Percentiles rank a stretch among this genome's conserved stretches.
These are phyloP conservation scores for Monopterus albus DNA, from an alignment of 2,113 vertebrate species.

Conservation along the genomic window DNA sequence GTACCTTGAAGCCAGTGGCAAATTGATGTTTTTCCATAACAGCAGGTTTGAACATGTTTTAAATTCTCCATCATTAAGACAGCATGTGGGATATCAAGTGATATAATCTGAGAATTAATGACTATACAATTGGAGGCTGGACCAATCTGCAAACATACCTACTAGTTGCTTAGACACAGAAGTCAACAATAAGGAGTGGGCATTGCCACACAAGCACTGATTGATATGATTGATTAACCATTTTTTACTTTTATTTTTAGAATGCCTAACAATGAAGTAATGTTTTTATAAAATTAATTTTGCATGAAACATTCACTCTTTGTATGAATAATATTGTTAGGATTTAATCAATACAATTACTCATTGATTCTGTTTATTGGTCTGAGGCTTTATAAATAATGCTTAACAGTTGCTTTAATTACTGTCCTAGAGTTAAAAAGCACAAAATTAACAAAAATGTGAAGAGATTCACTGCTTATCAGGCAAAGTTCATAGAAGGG, in stretches of 20 bases:
- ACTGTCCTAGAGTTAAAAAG: neutral
- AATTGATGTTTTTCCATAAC: neutral
- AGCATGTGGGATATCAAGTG: neutral
- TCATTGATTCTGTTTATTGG: slow-evolving; percentile 5
- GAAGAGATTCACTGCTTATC: too few relatives aligned
- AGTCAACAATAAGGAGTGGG: too few relatives aligned
- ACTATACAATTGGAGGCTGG: too few relatives aligned
- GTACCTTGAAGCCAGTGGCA: neutral
- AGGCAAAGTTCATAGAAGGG: too few relatives aligned
- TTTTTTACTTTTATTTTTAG: neutral
- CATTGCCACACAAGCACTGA: neutral
- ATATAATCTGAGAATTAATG: neutral
- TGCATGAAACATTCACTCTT: neutral
- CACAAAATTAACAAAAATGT: neutral
- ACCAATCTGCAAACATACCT: too few relatives aligned
- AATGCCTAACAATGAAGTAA: neutral
- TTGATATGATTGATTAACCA: neutral
- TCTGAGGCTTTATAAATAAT: slow-evolving; percentile 1
- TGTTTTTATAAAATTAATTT: neutral
- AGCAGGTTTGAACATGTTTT: neutral
- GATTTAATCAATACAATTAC: slow-evolving; percentile 11
- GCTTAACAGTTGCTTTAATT: slow-evolving; percentile 21
- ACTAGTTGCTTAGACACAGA: too few relatives aligned
- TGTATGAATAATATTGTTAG: neutral
- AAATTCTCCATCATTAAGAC: neutral